Evolutionary conservation across 2,797 vertebrate genomes (phyloP), one percentile per base, ranked within the genome.

Genomic region (Clarias pachynema): DNA sequence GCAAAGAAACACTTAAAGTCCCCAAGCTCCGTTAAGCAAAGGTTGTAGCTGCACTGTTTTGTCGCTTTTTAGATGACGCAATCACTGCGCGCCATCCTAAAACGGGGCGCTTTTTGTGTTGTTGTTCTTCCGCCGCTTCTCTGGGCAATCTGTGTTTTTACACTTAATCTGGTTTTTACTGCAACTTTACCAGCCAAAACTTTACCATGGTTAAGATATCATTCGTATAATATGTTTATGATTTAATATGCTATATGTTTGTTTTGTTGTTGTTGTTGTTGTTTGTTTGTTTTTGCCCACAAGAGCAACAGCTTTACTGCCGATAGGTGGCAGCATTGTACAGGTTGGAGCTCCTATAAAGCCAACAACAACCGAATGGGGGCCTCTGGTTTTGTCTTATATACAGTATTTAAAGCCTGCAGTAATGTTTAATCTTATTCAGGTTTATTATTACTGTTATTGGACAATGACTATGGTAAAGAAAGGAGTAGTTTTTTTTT

Each of bases 61-160:
- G 91, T 83, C 94, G 91, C 92, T 20, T 31, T 57, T 0, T 0
- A 0, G 73, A 90, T 95, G 93, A 95, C 92, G 94, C 89, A 37
- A 86, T 0, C 9, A 49, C 16, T 65, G 60, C 31, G 80, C 69
- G 66, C 8, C 66, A 7, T 44, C 16, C 18, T 22, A 4, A 80
- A 65, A 80, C 29, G 16, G 1, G 60, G 79, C 10, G 40, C 0
- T 49, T 29, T 29, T 63, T 24, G 49, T 53, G 2, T 53, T 53
- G 49, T 60, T 34, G 9, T 53, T 80, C 9, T 66, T 80, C 79
- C 79, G 10, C 79, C 62, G 8, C 62, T 53, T 20, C 8, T 80
- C 79, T 40, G n/a, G 62, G 1, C 22, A 29, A 53, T 29, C 8
- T 29, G 16, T 80, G 37, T 66, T 80, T 63, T 65, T 20, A 12